Evolutionary conservation across 2,888 invertebrate genomes (phyloP), one percentile per base, ranked within the genome.

Genomic region (Leptinotarsa haldemani): DNA sequence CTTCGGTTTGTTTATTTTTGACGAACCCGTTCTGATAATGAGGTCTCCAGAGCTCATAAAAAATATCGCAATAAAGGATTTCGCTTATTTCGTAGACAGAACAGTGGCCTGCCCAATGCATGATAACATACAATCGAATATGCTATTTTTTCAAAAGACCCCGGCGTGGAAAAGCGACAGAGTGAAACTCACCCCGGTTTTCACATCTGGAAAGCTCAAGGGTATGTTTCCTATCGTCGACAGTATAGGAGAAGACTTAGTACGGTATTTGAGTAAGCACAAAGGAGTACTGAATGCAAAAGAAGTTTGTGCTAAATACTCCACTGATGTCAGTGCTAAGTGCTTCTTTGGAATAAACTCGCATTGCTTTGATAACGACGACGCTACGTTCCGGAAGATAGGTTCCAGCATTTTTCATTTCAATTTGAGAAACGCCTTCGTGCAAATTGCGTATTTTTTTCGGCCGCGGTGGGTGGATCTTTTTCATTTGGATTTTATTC

Each of bases 171-270:
- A 88, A 79, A 84, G 84, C 50, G 80, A 90, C 18, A 85, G 91
- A 30, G 80, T 86, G 0, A 90, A 90, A 77, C 82, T 91, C 47
- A 88, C 90, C 0, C 90, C 90, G 0, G 88, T 89, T 0, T 89
- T 91, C 80, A 89, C 90, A 1, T 87, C 88, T 1, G 90, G 89
- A 22, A 91, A 90, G 82, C 84, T 91, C 71, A 90, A 88, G 80
- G 84, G 82, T 58, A 90, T 91, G 90, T 86, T 89, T 40, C 86
- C 86, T 0, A 80, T 89, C n/a, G 87, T 90, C 75, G 78, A 86
- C 15, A 53, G 18, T 5, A 48, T 48, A 40, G 70, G 48, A 1
- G 68, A 25, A 20, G 46, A 65, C 16, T 40, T 75, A 50, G 18
- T 22, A 22, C 9, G 52, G 18, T 71, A 64, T 64, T 18, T 75